Base-by-base conservation (phyloP, 35 echinoderm and acorn worm genomes). In the Eucidaris tribuloides region DNA sequence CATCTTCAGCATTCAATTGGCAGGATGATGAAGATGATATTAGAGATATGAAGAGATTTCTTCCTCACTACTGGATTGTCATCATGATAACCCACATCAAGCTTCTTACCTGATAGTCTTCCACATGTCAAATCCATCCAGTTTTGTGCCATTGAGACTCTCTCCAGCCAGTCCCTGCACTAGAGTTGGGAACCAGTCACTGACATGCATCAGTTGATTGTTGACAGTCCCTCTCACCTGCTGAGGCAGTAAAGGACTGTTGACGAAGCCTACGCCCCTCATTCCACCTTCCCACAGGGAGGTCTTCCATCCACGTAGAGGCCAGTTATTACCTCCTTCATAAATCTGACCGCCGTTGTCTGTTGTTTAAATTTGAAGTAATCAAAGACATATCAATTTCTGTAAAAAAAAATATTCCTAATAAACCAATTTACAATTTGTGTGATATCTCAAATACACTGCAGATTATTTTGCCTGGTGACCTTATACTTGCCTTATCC, bases 121-220 rank as follows among this genome's bases (percentile, higher is more conserved):
- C 94, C 94, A 97, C 42, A 92, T 77, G 77, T 97, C 84, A 17
- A 74, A 79, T 23, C 94, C 94, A 92, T 97, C 94, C 28, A 97
- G 60, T 24, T 79, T 59, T 25, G 85, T 70, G 25, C 84, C 83
- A 71, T 88, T 83, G 17, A 88, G 50, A 32, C 45, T 76, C 33
- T 65, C 68, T 41, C 93, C 88, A 56, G 85, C 93, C 1, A 96
- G 7, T 9, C 88, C 88, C 4, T 58, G 19, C 3, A 96, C 88
- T 3, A 96, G 42, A 25, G 93, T 96, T 13, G 93, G 93, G 65
- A 87, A 96, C 93, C 93, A 96, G 58, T 96, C 93, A 84, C 83
- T 85, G 18, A 96, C 88, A 62, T 96, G 93, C 28, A 96, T 96
- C 33, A 96, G 78, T 77, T 91, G 71, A 17, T 60, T 58, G 45